Base-by-base conservation (phyloP, 2,888 invertebrate species). In the Tubulanus polymorphus region DNA sequence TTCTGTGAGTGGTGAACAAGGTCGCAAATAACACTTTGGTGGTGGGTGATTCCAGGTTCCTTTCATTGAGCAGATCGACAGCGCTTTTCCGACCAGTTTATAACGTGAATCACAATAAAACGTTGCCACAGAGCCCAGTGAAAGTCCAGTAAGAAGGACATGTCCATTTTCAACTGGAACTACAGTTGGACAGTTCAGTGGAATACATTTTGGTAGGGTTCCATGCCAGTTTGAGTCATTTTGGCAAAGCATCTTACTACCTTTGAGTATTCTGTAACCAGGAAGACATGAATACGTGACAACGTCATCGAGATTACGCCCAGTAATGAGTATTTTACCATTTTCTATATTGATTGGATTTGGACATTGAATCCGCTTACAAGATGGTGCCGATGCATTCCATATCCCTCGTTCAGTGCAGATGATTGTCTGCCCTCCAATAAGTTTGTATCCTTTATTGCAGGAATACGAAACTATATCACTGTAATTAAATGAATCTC, bases 401-500 rank as follows among this genome's bases (percentile, higher is more conserved):
- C n/a, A n/a, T n/a, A n/a, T n/a, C n/a, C n/a, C n/a, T n/a, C n/a
- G n/a, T n/a, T n/a, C n/a, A n/a, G n/a, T n/a, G n/a, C n/a, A n/a
- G n/a, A n/a, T n/a, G n/a, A n/a, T n/a, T n/a, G n/a, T n/a, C n/a
- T n/a, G n/a, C n/a, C n/a, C n/a, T n/a, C n/a, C n/a, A n/a, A n/a
- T n/a, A n/a, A n/a, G n/a, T n/a, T n/a, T n/a, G n/a, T n/a, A n/a
- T n/a, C n/a, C n/a, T n/a, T n/a, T n/a, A n/a, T n/a, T n/a, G n/a
- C n/a, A n/a, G n/a, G n/a, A n/a, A n/a, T n/a, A n/a, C n/a, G n/a
- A n/a, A n/a, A n/a, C n/a, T n/a, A n/a, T n/a, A n/a, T n/a, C n/a
- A n/a, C 96, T 94, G 84, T 73, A 86, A 86, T 76, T 60, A 63
- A 56, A 57, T 51, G 12, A 15, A 23, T 48, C 10, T 15, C 12